These are phyloP conservation scores for Pantherophis vulpinus DNA, from an alignment of 2,797 vertebrate species.

Conservation along the genomic window DNA sequence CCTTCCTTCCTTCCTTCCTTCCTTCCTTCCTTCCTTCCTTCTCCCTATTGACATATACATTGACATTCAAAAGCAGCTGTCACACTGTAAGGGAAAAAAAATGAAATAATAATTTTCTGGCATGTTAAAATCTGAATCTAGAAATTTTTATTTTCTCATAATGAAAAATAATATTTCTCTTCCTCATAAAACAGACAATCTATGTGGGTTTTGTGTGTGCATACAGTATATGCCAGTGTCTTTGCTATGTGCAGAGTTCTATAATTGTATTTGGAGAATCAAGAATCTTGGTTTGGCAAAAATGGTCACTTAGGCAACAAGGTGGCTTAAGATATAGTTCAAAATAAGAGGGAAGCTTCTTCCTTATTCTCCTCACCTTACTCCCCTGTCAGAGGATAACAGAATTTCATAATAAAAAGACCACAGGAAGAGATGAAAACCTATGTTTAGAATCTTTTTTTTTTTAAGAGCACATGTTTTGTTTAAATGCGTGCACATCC, in stretches of 20 bases:
- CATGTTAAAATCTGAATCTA: constrained; percentile 9
- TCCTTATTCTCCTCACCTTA: background rate
- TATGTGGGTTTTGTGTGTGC: background rate
- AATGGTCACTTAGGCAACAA: constrained; percentile 41
- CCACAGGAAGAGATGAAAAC: constrained; percentile 51
- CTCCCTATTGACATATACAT: constrained; percentile 24
- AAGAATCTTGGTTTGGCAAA: constrained; percentile 6
- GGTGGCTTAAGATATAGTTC: constrained; percentile 55
- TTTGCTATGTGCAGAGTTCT: constrained; percentile 13
- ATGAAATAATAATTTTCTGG: background rate
- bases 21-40: background rate
- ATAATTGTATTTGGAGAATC: constrained; percentile 36
- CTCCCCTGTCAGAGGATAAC: constrained; percentile 36
- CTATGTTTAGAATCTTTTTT: constrained; percentile 60
- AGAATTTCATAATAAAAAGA: constrained; percentile 52
- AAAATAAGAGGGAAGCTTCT: constrained; percentile 46
- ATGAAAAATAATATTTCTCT: constrained; percentile 11
- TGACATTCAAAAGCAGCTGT: background rate
- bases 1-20: background rate
- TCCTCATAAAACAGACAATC: background rate
- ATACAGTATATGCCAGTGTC: background rate
- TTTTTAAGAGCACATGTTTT: constrained; percentile 73
- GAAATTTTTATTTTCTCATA: constrained; percentile 14
- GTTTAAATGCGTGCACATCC: constrained; percentile 71
- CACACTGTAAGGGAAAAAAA: constrained; percentile 22